A percentile compares a stretch with the other conserved stretches of the same genome.
These are phyloP conservation scores for Psilanteris sp. DNA, from an alignment of 1,140 invertebrate genomes.

Conservation along the genomic window DNA sequence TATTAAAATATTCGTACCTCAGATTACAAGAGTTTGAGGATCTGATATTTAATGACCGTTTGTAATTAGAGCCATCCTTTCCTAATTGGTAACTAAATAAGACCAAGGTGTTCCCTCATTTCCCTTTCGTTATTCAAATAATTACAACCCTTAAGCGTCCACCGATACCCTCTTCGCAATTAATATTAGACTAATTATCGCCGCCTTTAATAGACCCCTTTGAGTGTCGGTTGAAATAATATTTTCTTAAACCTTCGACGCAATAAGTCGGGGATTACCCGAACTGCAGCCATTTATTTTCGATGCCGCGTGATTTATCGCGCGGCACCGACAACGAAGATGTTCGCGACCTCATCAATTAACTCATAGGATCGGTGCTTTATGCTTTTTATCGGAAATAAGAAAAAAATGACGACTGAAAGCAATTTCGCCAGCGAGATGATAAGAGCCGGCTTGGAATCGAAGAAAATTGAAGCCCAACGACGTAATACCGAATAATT, in stretches of 20 bases:
- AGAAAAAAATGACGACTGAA: constrained; percentile 10
- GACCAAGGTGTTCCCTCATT: constrained; percentile 16
- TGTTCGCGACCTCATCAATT: constrained; percentile 18
- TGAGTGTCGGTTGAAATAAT: constrained; percentile 41
- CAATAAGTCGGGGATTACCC: constrained; percentile 72
- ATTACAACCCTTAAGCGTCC: constrained; percentile 23
- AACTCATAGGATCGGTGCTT: constrained; percentile 6
- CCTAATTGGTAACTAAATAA: constrained; percentile 37
- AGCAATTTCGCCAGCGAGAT: constrained; percentile 14
- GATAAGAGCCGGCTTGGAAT: constrained; percentile 18
- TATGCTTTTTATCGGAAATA: constrained; percentile 29
- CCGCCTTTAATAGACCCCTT: constrained; percentile 48
- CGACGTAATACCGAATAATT: constrained; percentile 56
- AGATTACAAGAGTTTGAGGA: neutral
- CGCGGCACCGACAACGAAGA: constrained; percentile 19
- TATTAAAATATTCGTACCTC: neutral
- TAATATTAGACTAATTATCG: constrained; percentile 57
- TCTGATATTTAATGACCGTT: constrained; percentile 23
- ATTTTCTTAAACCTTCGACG: constrained; percentile 51
- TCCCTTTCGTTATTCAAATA: constrained; percentile 37
- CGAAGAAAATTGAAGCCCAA: constrained; percentile 56
- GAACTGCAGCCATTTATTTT: constrained; percentile 69
- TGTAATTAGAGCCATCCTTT: constrained; percentile 16
- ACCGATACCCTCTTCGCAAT: constrained; percentile 36
- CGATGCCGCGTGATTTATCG: constrained; percentile 40